Percentiles rank a stretch among this genome's conserved stretches.
These are phyloP conservation scores for Anniella stebbinsi DNA, from an alignment of 2,797 vertebrate species.

Conservation along the genomic window DNA sequence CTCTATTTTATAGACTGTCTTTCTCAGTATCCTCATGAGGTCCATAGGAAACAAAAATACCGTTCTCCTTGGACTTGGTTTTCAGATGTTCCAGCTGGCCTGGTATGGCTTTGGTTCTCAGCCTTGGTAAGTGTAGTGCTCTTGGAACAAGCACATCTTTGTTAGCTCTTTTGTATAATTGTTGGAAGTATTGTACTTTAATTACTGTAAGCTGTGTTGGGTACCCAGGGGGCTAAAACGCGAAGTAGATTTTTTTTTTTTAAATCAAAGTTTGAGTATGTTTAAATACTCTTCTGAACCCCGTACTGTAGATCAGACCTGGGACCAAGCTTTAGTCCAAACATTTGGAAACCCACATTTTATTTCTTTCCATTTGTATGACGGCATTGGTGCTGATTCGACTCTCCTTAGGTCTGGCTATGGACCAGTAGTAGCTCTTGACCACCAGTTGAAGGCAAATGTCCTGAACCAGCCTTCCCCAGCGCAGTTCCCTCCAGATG, in stretches of 20 bases:
- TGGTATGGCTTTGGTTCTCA: slow-evolving; percentile 96
- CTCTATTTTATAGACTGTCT: slow-evolving; percentile 85
- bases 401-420: background rate
- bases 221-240: background rate
- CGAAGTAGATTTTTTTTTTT: background rate
- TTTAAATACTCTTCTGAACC: background rate
- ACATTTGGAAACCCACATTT: background rate
- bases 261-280: background rate
- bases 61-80: slow-evolving; percentile 92
- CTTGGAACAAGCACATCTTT: background rate
- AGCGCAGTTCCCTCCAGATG: too few species aligned
- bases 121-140: slow-evolving; percentile 86
- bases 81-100: slow-evolving; percentile 91
- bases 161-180: background rate
- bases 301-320: background rate
- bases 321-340: background rate
- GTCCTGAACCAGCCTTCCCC: background rate
- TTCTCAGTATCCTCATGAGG: slow-evolving; percentile 92
- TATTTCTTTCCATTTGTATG: background rate
- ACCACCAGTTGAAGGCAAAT: background rate
- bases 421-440: background rate
- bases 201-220: background rate
- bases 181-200: background rate
- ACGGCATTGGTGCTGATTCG: background rate
- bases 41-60: slow-evolving; percentile 96